Evolutionary conservation across 2,113 vertebrate genomes (phyloP).

Genomic region (Saiga tatarica): DNA sequence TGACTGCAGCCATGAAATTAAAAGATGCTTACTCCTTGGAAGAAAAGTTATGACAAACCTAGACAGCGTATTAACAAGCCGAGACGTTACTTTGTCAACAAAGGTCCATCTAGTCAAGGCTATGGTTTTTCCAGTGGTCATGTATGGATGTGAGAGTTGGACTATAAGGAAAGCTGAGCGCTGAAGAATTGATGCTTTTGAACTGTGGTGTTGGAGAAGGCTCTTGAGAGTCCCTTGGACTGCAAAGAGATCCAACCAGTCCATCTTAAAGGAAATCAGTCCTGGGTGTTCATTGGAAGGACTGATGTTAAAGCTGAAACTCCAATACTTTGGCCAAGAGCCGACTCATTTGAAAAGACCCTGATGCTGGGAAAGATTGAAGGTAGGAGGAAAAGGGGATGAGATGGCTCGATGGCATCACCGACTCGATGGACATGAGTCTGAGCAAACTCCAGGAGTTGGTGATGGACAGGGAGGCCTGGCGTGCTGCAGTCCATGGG

Average conservation of each 20-base stretch:
- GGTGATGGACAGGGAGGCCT: not conserved
- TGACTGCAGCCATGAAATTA: not conserved
- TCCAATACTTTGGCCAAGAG: not conserved
- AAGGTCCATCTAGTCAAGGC: not conserved
- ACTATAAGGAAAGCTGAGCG: accelerated
- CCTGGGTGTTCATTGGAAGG: not conserved
- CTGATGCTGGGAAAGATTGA: not conserved
- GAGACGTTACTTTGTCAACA: not conserved
- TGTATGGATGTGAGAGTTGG: not conserved
- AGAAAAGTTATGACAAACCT: not conserved
- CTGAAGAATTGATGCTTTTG: not conserved
- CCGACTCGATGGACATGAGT: not conserved
- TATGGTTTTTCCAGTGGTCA: not conserved
- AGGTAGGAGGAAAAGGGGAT: not conserved
- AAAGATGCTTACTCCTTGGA: not conserved
- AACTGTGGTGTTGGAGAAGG: not conserved
- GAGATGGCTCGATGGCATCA: not conserved
- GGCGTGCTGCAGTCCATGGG: not conserved
- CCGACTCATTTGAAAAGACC: not conserved
- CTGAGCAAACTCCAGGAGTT: accelerated
- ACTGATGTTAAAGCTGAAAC: not conserved
- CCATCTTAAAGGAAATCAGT: not conserved
- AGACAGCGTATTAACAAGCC: not conserved
- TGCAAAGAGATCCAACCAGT: not conserved
- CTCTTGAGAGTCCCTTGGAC: no score